Evolutionary conservation across 2,888 invertebrate genomes (phyloP).

Genomic region (Chirona hameri): DNA sequence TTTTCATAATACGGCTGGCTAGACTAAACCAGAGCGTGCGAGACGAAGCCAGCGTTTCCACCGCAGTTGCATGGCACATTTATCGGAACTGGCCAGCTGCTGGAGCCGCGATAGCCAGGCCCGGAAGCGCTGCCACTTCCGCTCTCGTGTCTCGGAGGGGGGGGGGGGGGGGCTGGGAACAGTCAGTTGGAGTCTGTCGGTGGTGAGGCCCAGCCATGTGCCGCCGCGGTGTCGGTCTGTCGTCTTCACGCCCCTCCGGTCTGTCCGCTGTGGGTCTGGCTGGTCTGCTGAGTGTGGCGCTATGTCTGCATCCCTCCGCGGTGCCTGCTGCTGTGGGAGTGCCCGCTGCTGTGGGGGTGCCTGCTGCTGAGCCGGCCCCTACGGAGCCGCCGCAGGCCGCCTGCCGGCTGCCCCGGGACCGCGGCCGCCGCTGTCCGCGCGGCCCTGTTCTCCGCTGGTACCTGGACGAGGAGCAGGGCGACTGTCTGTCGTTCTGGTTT

Average conservation of each 20-base stretch:
- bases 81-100: too few species aligned
- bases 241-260: too few species aligned
- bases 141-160: too few species aligned
- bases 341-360: not conserved
- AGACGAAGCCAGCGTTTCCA: too few species aligned
- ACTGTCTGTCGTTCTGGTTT: conserved; percentile 61
- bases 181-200: not conserved
- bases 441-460: conserved; percentile 82
- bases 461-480: conserved; percentile 81
- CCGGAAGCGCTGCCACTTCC: too few species aligned
- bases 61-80: too few species aligned
- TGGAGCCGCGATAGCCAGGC: too few species aligned
- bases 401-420: conserved; percentile 50
- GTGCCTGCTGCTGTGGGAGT: not conserved
- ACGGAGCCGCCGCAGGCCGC: not conserved
- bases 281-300: not conserved
- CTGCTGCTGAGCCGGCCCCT: not conserved
- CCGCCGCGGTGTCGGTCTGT: not conserved
- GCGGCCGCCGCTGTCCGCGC: conserved; percentile 63
- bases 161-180: not conserved
- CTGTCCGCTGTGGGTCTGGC: too few species aligned
- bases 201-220: not conserved
- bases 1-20: too few species aligned
- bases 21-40: too few species aligned
- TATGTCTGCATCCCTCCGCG: not conserved